A percentile compares a stretch with the other conserved stretches of the same genome.
Evolutionary conservation across 1,140 invertebrate genomes (phyloP).

Genomic region (Brachionus asplanchnoidis): DNA sequence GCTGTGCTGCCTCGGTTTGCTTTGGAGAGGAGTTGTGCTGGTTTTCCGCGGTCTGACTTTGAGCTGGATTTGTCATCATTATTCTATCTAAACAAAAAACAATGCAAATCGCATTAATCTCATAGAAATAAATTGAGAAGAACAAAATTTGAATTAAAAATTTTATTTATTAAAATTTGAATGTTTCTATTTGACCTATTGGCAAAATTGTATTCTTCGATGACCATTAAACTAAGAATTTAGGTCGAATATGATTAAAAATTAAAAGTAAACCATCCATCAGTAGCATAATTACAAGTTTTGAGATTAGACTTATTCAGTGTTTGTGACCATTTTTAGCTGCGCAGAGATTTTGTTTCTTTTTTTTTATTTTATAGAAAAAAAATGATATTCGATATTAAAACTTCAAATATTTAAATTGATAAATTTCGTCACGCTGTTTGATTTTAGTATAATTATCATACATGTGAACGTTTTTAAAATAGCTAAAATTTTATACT

Average conservation of each 20-base stretch:
- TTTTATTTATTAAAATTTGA: background rate
- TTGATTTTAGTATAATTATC: slow-evolving; percentile 3
- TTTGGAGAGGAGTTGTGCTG: background rate
- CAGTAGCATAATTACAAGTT: background rate
- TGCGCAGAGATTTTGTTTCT: background rate
- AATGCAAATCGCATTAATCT: background rate
- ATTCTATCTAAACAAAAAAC: background rate
- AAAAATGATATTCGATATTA: background rate
- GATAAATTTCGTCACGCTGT: background rate
- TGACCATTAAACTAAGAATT: background rate
- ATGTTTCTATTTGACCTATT: slow-evolving; percentile 15
- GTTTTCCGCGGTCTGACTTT: background rate
- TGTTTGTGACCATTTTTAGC: background rate
- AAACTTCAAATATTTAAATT: background rate
- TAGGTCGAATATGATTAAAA: slow-evolving; percentile 27
- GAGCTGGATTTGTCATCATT: background rate
- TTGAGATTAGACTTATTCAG: background rate
- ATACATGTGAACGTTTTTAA: background rate
- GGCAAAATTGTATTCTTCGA: background rate
- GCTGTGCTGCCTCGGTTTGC: no score
- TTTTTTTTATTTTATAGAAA: background rate
- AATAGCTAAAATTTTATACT: background rate
- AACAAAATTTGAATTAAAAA: background rate
- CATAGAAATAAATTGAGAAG: background rate
- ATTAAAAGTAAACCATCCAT: slow-evolving; percentile 6